phyloP scores from a whole-genome alignment of 30 jellyfish, hydroid and myxozoan species.

The Mastigias papua region DNA sequence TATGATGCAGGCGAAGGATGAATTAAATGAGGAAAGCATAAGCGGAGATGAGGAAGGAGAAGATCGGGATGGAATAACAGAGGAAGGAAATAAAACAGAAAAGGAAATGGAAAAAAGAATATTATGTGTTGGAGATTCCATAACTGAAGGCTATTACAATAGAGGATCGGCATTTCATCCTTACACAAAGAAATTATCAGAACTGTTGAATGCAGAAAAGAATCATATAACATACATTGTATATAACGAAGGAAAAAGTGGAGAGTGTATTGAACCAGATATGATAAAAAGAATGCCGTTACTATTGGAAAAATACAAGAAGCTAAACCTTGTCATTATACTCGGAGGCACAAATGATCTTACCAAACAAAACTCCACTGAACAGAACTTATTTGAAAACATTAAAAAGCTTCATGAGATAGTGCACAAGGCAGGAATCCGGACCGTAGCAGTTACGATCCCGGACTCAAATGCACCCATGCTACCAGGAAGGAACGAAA shows the following conservation, averaged over 20 bases:
- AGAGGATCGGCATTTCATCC: constrained; percentile 79
- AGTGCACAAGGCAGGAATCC: constrained; percentile 53
- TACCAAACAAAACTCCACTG: constrained; percentile 17
- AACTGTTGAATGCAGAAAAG: constrained; percentile 57
- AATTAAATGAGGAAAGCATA: neutral
- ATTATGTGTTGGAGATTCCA: constrained; percentile 81
- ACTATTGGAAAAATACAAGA: constrained; percentile 58
- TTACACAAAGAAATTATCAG: constrained; percentile 51
- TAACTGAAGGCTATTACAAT: constrained; percentile 77
- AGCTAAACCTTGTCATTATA: constrained; percentile 75
- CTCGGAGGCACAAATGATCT: constrained; percentile 98
- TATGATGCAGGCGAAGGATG: neutral
- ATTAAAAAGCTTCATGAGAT: constrained; percentile 63
- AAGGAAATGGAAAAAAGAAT: constrained; percentile 63
- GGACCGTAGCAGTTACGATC: constrained; percentile 83
- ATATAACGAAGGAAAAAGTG: constrained; percentile 87
- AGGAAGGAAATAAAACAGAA: constrained; percentile 5
- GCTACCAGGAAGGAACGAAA: constrained; percentile 42
- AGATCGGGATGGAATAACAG: constrained; percentile 12
- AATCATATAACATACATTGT: constrained; percentile 49
- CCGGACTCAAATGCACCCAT: constrained; percentile 71
- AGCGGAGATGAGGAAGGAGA: constrained; percentile 27
- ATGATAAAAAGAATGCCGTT: constrained; percentile 82
- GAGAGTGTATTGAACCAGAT: constrained; percentile 75
- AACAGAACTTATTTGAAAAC: constrained; percentile 19